Conservation (phyloP, 2,113 vertebrate genomes). For the Tachycineta bicolor region DNA sequence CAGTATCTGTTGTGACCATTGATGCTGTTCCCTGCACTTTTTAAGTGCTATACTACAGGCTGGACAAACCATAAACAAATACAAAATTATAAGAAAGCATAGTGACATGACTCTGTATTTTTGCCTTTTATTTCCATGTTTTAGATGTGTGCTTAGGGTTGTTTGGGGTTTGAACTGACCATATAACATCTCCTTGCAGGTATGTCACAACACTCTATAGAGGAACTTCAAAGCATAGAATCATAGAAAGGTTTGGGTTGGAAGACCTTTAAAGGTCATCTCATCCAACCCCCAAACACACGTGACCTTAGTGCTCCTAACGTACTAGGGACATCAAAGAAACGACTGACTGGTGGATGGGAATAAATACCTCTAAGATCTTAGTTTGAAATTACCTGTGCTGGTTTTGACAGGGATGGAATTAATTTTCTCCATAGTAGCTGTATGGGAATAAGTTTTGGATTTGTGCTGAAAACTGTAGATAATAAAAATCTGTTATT, state of each 20-base stretch:
- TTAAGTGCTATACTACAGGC: not conserved
- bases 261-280: not conserved
- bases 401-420: not conserved
- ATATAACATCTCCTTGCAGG: not conserved
- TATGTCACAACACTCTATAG: not conserved
- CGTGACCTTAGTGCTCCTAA: not conserved
- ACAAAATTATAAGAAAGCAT: accelerated
- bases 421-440: not conserved
- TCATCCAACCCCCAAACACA: not conserved
- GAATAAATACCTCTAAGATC: not conserved
- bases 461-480: not conserved
- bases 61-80: not conserved
- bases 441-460: not conserved
- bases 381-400: not conserved
- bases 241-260: not conserved
- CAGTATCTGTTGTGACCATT: not conserved
- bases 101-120: not conserved
- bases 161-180: not conserved
- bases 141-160: not conserved
- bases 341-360: not conserved
- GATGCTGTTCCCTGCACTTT: not conserved
- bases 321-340: not conserved
- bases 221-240: not conserved
- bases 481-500: not conserved
- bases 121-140: not conserved